Base-by-base conservation (phyloP, 2,797 vertebrate genomes). In the Hydrophis major region DNA sequence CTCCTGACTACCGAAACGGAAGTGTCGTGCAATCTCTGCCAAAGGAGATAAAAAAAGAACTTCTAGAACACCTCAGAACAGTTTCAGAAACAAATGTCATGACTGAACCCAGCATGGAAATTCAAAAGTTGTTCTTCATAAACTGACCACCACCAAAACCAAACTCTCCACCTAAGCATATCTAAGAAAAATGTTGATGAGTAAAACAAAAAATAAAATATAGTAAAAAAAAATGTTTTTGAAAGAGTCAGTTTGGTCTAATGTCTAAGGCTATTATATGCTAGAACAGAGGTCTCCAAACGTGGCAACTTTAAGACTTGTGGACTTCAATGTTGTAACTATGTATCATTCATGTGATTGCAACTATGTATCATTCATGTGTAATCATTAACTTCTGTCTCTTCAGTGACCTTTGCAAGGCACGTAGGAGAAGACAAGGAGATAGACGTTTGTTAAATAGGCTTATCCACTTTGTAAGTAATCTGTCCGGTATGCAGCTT, bases 1-100 rank as follows among this genome's bases (percentile, higher is more conserved):
- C 96, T 99, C 99, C 94, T 99, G 99, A 93, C 97, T 99, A 57
- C 99, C 99, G 0, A 99, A 99, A 89, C 97, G 98, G 97, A 99
- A 98, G 95, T 99, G 98, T 89, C 98, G 98, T 94, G 99, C 99
- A 14, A 99, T 99, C 97, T 99, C 99, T 99, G 96, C 56, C 92
- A 94, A 60, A 56, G 27, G 61, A 95, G 61, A 18, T 61, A 47
- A 20, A 55, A 66, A 88, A 20, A 1, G 3, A 20, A 0, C 87
- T 22, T 28, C 12, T 25, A 25, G 4, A 1, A 12, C 61, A 57
- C 14, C 5, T 60, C 69, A 86, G 59, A 32, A 28, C 47, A 0
- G 0, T 28, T 2, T 4, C 89, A 50, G 56, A 13, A 60, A 91
- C 2, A 0, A 0, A 94, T 20, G 20, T 27, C 25, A 42, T 50